Percentiles rank a stretch among this genome's conserved stretches.
Evolutionary conservation across 2,888 invertebrate species (phyloP).

Genomic region (Lottia gigantea): DNA sequence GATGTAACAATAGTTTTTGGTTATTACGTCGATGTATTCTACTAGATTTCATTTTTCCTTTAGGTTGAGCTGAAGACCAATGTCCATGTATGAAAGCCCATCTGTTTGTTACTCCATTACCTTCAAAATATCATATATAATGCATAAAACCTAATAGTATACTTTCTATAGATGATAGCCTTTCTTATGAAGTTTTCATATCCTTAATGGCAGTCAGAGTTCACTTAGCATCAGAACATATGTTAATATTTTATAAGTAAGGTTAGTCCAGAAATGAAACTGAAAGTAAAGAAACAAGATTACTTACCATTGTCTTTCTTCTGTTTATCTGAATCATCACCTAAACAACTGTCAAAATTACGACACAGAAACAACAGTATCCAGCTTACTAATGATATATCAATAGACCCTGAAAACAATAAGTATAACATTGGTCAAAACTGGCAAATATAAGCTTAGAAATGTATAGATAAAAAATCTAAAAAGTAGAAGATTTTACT

Average conservation of each 20-base stretch:
- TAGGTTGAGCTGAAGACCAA: constrained; percentile 70
- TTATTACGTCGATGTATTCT: constrained; percentile 67
- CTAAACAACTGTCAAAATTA: constrained; percentile 73
- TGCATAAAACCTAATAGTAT: too few species aligned
- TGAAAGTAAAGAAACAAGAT: not conserved
- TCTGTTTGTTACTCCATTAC: constrained; percentile 70
- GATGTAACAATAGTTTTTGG: constrained; percentile 80
- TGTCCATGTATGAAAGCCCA: constrained; percentile 94
- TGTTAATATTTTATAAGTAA: not conserved
- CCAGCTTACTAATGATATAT: constrained; percentile 80
- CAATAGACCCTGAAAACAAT: constrained; percentile 68
- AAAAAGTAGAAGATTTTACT: too few species aligned
- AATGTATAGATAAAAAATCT: too few species aligned
- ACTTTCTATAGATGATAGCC: too few species aligned
- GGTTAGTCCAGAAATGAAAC: not conserved
- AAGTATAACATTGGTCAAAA: too few species aligned
- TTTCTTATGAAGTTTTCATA: too few species aligned
- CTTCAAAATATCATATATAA: too few species aligned
- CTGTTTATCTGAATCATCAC: constrained; percentile 33
- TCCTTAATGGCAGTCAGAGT: too few species aligned
- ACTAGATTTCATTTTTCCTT: constrained; percentile 44
- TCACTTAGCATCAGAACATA: not conserved
- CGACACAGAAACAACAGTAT: constrained; percentile 80
- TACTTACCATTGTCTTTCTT: constrained; percentile 43
- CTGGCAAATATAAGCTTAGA: too few species aligned